phyloP scores from a whole-genome alignment of 2,888 invertebrate genomes.

The Dendrolimus houi region DNA sequence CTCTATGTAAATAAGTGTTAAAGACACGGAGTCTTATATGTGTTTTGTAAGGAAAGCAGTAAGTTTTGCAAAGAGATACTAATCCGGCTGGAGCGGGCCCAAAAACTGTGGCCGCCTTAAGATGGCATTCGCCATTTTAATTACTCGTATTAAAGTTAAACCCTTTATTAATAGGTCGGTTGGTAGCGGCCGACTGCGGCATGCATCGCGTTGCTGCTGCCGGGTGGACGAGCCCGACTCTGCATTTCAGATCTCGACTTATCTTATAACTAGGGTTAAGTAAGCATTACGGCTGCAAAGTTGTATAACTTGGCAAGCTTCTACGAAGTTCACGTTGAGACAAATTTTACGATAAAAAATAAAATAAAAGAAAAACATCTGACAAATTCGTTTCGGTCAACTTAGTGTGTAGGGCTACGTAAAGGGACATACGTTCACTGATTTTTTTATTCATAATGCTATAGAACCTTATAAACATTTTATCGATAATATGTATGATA shows the following conservation, averaged over 20 bases:
- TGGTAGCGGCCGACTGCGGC: constrained; percentile 52
- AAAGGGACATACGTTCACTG: no score
- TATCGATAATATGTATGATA: no score
- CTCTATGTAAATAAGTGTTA: no score
- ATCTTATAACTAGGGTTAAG: constrained; percentile 37
- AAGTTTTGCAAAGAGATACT: constrained; percentile 47
- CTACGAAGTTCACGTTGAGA: no score
- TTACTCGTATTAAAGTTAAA: constrained; percentile 68
- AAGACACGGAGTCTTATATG: no score
- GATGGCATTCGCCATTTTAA: constrained; percentile 67
- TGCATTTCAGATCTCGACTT: constrained; percentile 28
- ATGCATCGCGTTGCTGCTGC: constrained; percentile 11
- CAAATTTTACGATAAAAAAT: no score
- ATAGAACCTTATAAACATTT: no score
- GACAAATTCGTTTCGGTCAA: no score
- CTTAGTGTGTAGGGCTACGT: no score
- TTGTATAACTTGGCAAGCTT: not conserved
- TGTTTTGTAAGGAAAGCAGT: constrained; percentile 27
- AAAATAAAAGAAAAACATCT: no score
- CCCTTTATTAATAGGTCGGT: constrained; percentile 74
- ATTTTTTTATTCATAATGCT: no score
- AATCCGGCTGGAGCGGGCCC: constrained; percentile 68
- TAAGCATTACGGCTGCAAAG: constrained; percentile 33
- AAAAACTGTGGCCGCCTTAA: constrained; percentile 72
- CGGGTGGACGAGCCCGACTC: constrained; percentile 15